These are phyloP conservation scores for Colistium nudipinnis DNA, from an alignment of 2,113 vertebrate species.

Conservation along the genomic window DNA sequence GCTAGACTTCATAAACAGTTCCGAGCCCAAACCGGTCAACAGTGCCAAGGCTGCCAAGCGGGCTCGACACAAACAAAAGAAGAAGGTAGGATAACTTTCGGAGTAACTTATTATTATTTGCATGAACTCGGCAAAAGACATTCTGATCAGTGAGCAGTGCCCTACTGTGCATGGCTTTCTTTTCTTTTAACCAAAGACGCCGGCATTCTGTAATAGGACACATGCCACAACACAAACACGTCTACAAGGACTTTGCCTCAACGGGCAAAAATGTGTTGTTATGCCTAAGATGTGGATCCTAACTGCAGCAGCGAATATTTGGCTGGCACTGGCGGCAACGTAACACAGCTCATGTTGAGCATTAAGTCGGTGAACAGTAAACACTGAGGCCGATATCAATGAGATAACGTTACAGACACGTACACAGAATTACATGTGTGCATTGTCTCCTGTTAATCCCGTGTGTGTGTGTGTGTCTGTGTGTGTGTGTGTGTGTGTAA, in stretches of 20 bases:
- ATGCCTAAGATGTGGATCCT: background rate
- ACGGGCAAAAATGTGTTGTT: background rate
- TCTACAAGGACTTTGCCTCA: background rate
- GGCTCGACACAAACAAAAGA: constrained; percentile 98
- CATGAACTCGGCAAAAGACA: too few relatives aligned
- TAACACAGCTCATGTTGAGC: background rate
- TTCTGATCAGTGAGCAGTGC: too few relatives aligned
- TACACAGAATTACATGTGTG: background rate
- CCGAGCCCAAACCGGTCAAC: constrained; percentile 94
- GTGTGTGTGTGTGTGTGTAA: too few relatives aligned
- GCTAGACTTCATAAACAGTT: constrained; percentile 97
- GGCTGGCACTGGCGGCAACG: background rate
- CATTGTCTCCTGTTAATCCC: background rate
- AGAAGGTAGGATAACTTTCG: constrained; percentile 86
- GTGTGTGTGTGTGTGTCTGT: background rate
- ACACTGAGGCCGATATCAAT: background rate
- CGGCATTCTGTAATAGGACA: background rate
- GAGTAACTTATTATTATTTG: background rate
- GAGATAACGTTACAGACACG: background rate
- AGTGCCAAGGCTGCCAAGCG: constrained; percentile 97
- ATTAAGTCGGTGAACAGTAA: background rate
- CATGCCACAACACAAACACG: background rate
- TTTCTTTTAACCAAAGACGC: background rate
- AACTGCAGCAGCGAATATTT: background rate
- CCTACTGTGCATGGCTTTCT: too few relatives aligned